These are phyloP conservation scores for Baryphthengus martii DNA, from an alignment of 2,113 vertebrate species.

Conservation along the genomic window DNA sequence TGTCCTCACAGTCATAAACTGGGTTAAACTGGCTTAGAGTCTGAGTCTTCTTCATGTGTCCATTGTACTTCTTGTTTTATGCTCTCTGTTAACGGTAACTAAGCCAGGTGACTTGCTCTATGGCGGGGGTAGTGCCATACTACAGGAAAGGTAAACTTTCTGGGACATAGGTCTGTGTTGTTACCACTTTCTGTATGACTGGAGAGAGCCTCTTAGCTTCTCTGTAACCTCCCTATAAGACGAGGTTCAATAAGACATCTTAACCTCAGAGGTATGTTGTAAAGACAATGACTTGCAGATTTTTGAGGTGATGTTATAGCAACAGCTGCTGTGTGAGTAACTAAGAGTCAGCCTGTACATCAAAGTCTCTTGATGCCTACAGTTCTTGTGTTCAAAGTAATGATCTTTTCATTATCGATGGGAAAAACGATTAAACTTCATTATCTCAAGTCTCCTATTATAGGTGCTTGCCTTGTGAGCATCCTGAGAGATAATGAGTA, in stretches of 20 bases:
- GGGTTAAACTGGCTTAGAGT: not conserved
- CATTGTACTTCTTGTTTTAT: not conserved
- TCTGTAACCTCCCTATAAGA: not conserved
- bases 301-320: not conserved
- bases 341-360: not conserved
- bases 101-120: not conserved
- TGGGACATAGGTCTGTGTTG: not conserved
- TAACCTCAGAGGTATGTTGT: not conserved
- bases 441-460: not conserved
- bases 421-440: not conserved
- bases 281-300: not conserved
- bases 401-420: not conserved
- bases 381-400: not conserved
- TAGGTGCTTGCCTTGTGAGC: not conserved
- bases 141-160: accelerated
- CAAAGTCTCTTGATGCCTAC: not conserved
- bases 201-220: not conserved
- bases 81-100: not conserved
- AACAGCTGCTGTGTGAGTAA: not conserved
- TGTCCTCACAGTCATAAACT: not conserved
- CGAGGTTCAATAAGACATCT: not conserved
- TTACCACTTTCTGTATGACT: not conserved
- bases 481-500: not conserved
- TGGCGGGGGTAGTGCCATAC: accelerated
- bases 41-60: not conserved